Conservation (phyloP, 2,113 vertebrate species). For the Centropristis striata region DNA sequence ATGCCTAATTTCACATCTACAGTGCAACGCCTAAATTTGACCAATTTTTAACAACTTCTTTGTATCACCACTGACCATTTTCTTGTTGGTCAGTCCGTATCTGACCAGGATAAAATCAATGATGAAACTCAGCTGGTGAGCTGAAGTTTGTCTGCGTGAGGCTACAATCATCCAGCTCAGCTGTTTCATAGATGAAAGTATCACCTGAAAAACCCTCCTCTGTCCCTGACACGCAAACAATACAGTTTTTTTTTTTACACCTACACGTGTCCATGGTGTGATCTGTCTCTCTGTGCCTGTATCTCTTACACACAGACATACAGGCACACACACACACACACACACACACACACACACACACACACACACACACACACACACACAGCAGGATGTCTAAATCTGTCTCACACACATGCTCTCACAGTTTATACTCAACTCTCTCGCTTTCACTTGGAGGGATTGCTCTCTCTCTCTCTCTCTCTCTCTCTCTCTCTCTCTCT, state of each 20-base stretch:
- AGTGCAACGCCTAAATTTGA: no score
- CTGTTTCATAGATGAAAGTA: slow-evolving; percentile 12
- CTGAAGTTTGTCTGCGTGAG: neutral
- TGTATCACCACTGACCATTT: neutral
- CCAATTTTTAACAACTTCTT: neutral
- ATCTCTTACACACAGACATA: neutral
- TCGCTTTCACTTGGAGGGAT: slow-evolving; percentile 32
- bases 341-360: neutral
- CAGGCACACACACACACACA: slow-evolving; percentile 13
- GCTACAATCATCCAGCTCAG: slow-evolving; percentile 25
- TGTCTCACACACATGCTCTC: slow-evolving; percentile 34
- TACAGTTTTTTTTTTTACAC: neutral
- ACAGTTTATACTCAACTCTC: slow-evolving; percentile 5
- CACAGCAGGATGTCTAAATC: slow-evolving; percentile 44
- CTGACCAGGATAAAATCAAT: neutral
- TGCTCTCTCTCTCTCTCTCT: slow-evolving; percentile 21
- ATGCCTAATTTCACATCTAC: no score
- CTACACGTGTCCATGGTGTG: neutral
- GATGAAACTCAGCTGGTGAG: neutral
- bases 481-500: slow-evolving; percentile 31
- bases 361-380: neutral
- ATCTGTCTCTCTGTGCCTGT: slow-evolving; percentile 12
- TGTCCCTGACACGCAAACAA: neutral
- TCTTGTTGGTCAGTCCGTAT: neutral
- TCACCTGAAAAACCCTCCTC: neutral